These are phyloP conservation scores for Epinephelus lanceolatus DNA, from an alignment of 2,113 vertebrate genomes.

Conservation along the genomic window DNA sequence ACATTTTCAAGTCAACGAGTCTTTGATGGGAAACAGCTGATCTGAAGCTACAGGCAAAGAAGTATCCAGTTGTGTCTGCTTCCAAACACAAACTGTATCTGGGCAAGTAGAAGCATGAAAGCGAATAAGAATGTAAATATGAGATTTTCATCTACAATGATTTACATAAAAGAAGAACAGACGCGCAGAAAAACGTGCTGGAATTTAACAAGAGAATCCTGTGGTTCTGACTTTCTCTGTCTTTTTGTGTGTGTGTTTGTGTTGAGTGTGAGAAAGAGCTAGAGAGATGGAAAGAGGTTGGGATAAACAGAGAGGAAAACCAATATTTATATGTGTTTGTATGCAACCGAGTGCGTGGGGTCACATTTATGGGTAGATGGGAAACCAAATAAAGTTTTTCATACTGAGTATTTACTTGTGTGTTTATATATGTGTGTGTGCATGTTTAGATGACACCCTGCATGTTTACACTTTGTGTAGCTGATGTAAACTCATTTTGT, in stretches of 20 bases:
- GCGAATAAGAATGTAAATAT: neutral
- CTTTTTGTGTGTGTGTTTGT: neutral
- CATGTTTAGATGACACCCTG: neutral
- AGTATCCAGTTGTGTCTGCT: neutral
- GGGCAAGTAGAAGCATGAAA: neutral
- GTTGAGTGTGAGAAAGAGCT: neutral
- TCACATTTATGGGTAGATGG: neutral
- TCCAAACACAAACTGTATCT: neutral
- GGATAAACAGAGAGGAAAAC: neutral
- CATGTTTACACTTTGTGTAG: slow-evolving; percentile 16
- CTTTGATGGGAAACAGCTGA: slow-evolving; percentile 40
- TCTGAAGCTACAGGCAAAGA: slow-evolving; percentile 14
- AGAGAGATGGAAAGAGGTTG: neutral
- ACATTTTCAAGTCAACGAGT: slow-evolving; percentile 26
- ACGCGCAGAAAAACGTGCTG: neutral
- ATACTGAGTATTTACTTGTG: neutral
- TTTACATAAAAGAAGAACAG: slow-evolving; percentile 1
- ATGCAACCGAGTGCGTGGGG: neutral
- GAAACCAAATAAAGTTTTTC: neutral
- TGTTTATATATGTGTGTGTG: neutral
- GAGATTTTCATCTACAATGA: neutral
- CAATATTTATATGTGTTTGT: neutral
- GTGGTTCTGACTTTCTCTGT: neutral
- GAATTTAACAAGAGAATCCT: neutral
- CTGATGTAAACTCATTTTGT: slow-evolving; percentile 16